phyloP scores from a whole-genome alignment of 2,888 invertebrate genomes.

The Drosophila demipolita region DNA sequence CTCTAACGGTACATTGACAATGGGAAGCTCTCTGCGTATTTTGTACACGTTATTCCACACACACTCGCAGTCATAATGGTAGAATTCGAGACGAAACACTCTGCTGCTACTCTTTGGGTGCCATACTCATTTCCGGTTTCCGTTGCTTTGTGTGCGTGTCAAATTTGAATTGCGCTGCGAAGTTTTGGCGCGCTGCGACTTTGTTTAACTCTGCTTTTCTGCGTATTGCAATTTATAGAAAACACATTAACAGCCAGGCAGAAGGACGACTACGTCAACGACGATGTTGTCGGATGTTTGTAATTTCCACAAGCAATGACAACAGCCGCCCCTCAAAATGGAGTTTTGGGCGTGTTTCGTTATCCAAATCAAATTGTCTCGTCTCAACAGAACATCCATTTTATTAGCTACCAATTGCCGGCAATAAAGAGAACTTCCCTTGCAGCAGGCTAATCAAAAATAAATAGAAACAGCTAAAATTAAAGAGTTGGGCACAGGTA shows the following conservation, averaged over 20 bases:
- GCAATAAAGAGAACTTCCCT: conserved; percentile 76
- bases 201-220: conserved; percentile 33
- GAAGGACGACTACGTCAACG: conserved; percentile 23
- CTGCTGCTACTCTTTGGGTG: conserved; percentile 59
- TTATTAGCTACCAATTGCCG: conserved; percentile 73
- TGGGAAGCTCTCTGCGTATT: conserved; percentile 35
- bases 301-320: conserved; percentile 64
- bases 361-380: conserved; percentile 75
- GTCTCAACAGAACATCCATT: conserved; percentile 60
- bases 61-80: conserved; percentile 18
- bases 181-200: conserved; percentile 53
- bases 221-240: conserved; percentile 74
- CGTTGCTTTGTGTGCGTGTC: conserved; percentile 79
- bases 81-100: conserved; percentile 40
- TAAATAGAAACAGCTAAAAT: too few relatives aligned
- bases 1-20: conserved; percentile 36
- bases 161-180: conserved; percentile 77
- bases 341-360: conserved; percentile 62
- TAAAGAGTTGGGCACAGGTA: too few relatives aligned
- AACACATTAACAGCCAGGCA: conserved; percentile 68
- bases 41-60: conserved; percentile 11
- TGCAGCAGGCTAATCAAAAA: conserved; percentile 79
- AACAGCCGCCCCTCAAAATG: conserved; percentile 12
- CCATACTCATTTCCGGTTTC: conserved; percentile 83
- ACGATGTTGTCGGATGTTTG: conserved; percentile 64